Base-by-base conservation (phyloP, 1,140 invertebrate species). In the Drosophila orena region DNA sequence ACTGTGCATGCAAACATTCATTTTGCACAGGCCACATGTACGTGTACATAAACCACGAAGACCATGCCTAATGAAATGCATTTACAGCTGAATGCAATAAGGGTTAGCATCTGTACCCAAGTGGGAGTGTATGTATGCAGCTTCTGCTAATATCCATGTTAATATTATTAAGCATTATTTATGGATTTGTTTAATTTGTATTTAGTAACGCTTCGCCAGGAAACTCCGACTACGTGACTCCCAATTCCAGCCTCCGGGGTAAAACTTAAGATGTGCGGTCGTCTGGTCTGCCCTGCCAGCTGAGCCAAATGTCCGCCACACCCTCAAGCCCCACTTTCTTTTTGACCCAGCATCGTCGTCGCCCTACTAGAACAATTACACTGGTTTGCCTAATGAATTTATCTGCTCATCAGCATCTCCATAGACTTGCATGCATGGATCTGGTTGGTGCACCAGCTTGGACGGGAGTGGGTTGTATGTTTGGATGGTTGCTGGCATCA, bases 161-260 rank as follows among this genome's bases (percentile, higher is more conserved):
- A 91, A 91, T 91, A 85, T 90, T 91, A 91, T 91, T 91, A 91
- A 91, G 91, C 90, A 91, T 91, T 90, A 91, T 91, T 91, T 91
- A 91, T 91, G 90, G 90, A 91, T 91, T 91, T 91, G 90, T 91
- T 91, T 91, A 91, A 91, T 91, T 91, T 91, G 90, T 91, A 91
- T 91, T 91, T 91, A 91, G 90, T 91, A 83, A 88, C 79, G 81
- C 69, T 77, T 72, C 66, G 70, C 64, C 68, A 55, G 65, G 59
- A 43, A 47, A 61, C 78, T 81, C 61, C 37, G 57, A 53, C 57
- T 72, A 79, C 81, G 81, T 86, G 81, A 72, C 73, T 86, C 53
- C 47, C 46, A 60, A 57, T 56, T 62, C 56, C 42, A 10, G 30
- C 42, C 68, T 64, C 44, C 49, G 55, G 61, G 58, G 66, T 76